phyloP scores from a whole-genome alignment of 2,888 invertebrate genomes.

The Heteromyza rotundicornis region DNA sequence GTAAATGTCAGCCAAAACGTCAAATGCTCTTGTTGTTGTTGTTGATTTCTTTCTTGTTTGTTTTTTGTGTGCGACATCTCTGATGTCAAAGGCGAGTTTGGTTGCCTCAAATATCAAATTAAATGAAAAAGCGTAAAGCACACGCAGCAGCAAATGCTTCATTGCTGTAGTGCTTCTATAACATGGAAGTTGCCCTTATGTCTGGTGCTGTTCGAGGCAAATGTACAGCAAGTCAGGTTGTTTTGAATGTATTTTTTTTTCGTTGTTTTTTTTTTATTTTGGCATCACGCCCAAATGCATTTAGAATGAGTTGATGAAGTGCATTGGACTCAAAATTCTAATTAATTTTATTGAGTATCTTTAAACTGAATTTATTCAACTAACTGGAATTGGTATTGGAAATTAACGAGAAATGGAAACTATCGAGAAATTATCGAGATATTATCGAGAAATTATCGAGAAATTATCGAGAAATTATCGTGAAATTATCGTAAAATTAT shows the following conservation, averaged over 20 bases:
- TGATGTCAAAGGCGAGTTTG: not conserved
- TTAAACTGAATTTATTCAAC: too few relatives aligned
- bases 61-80: not conserved
- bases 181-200: too few relatives aligned
- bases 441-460: too few relatives aligned
- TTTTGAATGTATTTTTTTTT: not conserved
- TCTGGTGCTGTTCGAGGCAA: not conserved
- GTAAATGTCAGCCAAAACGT: not conserved
- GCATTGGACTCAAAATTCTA: not conserved
- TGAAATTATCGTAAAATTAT: too few relatives aligned
- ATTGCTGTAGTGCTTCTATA: not conserved
- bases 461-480: too few relatives aligned
- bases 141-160: not conserved
- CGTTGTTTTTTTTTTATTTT: not conserved
- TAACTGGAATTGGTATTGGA: too few relatives aligned
- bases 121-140: not conserved
- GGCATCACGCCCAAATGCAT: not conserved
- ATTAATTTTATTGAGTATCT: too few relatives aligned
- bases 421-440: too few relatives aligned
- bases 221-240: too few relatives aligned
- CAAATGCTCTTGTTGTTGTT: slow-evolving; percentile 1
- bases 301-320: not conserved
- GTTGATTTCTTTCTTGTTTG: not conserved
- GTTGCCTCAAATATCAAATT: not conserved
- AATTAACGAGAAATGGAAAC: too few relatives aligned